Conservation (phyloP, 2,797 vertebrate genomes). For the Cetoscarus ocellatus region DNA sequence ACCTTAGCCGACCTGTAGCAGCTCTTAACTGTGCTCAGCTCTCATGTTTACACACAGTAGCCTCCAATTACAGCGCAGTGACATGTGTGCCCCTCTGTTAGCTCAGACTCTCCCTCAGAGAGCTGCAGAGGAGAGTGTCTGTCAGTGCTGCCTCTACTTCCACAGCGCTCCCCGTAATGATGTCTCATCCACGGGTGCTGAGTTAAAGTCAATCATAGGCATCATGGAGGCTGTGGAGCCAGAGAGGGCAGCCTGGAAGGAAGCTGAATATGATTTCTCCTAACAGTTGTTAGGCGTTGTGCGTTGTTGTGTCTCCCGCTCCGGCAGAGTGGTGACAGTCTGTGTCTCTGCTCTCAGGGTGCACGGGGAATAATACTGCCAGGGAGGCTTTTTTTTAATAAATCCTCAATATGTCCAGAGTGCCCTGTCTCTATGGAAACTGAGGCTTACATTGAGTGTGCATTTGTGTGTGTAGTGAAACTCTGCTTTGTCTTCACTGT, state of each 20-base stretch:
- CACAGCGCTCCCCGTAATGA: constrained; percentile 19
- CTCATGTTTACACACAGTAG: constrained; percentile 33
- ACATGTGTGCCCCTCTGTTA: constrained; percentile 11
- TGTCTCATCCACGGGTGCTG: constrained; percentile 20
- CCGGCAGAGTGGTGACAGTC: constrained; percentile 51
- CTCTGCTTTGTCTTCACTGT: constrained; percentile 54
- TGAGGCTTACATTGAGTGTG: constrained; percentile 55
- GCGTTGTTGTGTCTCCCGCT: constrained; percentile 35
- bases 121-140: constrained; percentile 21
- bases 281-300: constrained; percentile 22
- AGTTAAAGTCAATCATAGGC: constrained; percentile 43
- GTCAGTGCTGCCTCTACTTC: constrained; percentile 19
- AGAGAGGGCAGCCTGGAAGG: neutral
- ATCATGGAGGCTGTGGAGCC: constrained; percentile 25
- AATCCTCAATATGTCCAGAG: constrained; percentile 77
- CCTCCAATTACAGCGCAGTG: constrained; percentile 34
- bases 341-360: constrained; percentile 55
- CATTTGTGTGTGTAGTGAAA: constrained; percentile 34
- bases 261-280: constrained; percentile 10
- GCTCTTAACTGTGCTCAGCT: constrained; percentile 19
- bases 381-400: constrained; percentile 76
- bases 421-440: constrained; percentile 85
- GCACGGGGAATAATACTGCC: constrained; percentile 63
- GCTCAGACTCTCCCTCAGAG: constrained; percentile 21
- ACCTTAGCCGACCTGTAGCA: constrained; percentile 12